Conservation (phyloP, 2,888 invertebrate genomes). For the Oxytorus armatus region DNA sequence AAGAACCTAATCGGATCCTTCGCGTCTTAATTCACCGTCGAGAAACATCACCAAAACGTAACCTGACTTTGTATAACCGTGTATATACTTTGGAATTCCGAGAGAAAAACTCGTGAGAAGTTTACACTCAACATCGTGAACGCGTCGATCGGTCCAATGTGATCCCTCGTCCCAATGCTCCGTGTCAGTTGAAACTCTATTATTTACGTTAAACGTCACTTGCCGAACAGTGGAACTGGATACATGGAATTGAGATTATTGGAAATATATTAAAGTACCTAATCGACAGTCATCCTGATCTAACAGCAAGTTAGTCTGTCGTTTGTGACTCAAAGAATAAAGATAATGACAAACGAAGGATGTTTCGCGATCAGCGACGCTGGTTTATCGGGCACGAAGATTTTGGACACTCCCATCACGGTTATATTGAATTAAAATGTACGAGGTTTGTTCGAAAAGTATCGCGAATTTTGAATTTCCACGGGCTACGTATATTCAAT, state of each 20-base stretch:
- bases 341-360: no score
- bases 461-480: neutral
- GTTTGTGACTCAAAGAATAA: no score
- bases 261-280: neutral
- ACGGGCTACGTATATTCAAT: no score
- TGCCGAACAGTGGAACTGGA: neutral
- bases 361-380: no score
- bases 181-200: slow-evolving; percentile 39
- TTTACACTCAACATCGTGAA: slow-evolving; percentile 23
- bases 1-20: neutral
- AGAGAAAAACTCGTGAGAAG: neutral
- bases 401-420: neutral
- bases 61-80: neutral
- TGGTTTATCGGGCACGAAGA: no score
- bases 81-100: neutral
- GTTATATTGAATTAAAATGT: neutral
- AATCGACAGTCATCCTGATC: neutral
- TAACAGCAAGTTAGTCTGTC: neutral
- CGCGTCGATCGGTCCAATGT: neutral
- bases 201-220: slow-evolving; percentile 25
- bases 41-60: neutral
- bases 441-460: neutral
- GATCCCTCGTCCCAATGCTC: slow-evolving; percentile 6
- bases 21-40: neutral
- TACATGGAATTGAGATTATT: neutral